Evolutionary conservation across 2,113 vertebrate species (phyloP).

Genomic region (Barbus barbus): DNA sequence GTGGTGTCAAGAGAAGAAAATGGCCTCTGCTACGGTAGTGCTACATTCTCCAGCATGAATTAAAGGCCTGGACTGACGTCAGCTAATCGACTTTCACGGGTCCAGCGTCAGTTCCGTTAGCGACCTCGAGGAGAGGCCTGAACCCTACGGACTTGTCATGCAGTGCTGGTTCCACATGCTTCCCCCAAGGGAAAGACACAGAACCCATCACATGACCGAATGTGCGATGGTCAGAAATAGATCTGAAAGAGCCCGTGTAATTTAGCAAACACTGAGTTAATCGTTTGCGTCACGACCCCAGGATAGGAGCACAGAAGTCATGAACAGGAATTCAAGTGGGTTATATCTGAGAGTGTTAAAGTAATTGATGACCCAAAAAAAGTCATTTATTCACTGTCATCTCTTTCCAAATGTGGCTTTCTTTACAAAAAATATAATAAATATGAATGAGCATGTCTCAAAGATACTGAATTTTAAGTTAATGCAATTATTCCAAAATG

Average conservation of each 20-base stretch:
- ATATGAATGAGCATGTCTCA: neutral
- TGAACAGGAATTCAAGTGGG: neutral
- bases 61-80: neutral
- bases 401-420: neutral
- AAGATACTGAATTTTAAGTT: neutral
- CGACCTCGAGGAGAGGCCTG: neutral
- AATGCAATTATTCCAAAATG: neutral
- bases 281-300: neutral
- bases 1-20: neutral
- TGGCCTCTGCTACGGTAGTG: slow-evolving; percentile 8
- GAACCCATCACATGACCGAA: slow-evolving; percentile 22
- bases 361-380: neutral
- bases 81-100: neutral
- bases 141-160: neutral
- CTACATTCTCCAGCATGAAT: slow-evolving; percentile 27
- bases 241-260: slow-evolving; percentile 2
- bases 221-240: slow-evolving; percentile 11
- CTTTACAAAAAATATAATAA: neutral
- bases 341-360: neutral
- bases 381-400: neutral
- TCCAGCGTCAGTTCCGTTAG: neutral
- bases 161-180: neutral
- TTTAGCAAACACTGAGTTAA: neutral
- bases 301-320: neutral
- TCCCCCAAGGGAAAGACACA: slow-evolving; percentile 9